These are phyloP conservation scores for Danio albolineatus DNA, from an alignment of 2,797 vertebrate species.

Conservation along the genomic window DNA sequence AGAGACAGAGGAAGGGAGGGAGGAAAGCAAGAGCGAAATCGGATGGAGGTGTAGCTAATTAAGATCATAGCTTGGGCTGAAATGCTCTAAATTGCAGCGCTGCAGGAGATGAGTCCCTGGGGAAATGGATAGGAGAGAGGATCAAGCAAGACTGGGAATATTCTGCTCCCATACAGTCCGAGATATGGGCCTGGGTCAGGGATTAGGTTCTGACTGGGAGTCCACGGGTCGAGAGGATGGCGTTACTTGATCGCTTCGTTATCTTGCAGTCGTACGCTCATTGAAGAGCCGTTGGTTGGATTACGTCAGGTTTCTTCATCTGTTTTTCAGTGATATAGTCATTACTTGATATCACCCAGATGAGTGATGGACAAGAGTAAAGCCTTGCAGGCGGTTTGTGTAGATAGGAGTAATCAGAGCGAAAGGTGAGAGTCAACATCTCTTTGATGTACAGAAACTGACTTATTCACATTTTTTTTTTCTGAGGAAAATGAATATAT, in stretches of 20 bases:
- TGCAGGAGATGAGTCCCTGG: conserved; percentile 74
- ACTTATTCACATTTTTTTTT: not conserved
- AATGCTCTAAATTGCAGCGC: conserved; percentile 81
- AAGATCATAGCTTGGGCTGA: conserved; percentile 83
- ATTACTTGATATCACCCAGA: conserved; percentile 30
- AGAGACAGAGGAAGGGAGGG: conserved; percentile 55
- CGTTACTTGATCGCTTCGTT: conserved; percentile 24
- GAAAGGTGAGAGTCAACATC: conserved; percentile 27
- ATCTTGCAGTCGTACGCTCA: conserved; percentile 23
- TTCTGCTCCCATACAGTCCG: conserved; percentile 64
- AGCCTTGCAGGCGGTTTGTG: conserved; percentile 1
- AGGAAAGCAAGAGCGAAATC: conserved; percentile 66
- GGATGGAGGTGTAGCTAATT: conserved; percentile 85
- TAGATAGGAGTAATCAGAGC: conserved; percentile 6
- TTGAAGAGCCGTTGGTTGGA: conserved; percentile 30
- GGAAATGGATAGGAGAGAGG: conserved; percentile 59
- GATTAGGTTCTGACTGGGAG: conserved; percentile 42
- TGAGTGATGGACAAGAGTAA: conserved; percentile 15
- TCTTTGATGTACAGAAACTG: not conserved
- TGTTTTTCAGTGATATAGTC: conserved; percentile 43
- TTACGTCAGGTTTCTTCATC: conserved; percentile 41
- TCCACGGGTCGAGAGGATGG: conserved; percentile 25
- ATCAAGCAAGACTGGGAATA: conserved; percentile 62
- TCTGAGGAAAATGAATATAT: not conserved
- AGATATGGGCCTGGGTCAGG: conserved; percentile 31